A percentile compares a stretch with the other conserved stretches of the same genome.
phyloP scores from a whole-genome alignment of 37 sponge, comb jelly and placozoan species.

The Chondrilla cf. caribensis region DNA sequence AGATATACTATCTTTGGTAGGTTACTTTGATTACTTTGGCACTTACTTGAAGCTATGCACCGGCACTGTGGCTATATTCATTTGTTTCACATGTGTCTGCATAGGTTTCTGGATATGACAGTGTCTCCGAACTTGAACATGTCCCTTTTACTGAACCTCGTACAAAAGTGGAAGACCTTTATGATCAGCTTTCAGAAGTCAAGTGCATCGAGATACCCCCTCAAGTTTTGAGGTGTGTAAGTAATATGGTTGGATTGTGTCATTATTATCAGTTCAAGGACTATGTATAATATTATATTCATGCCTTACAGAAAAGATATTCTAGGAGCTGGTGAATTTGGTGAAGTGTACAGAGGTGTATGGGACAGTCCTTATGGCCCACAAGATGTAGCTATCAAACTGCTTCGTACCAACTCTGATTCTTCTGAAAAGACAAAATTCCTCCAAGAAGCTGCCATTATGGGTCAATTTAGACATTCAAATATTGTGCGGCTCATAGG shows the following conservation, averaged over 20 bases:
- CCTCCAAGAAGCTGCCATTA: constrained; percentile 38
- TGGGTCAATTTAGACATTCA: constrained; percentile 35
- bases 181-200: background rate
- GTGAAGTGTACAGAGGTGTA: constrained; percentile 28
- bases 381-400: constrained; percentile 34
- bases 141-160: constrained; percentile 1
- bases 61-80: no score
- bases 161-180: constrained; percentile 5
- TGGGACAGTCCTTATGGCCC: constrained; percentile 28
- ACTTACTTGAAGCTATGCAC: no score
- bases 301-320: background rate
- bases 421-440: background rate
- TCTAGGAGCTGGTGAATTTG: constrained; percentile 37
- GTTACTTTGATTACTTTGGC: no score
- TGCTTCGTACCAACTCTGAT: background rate
- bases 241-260: background rate
- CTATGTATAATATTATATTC: no score
- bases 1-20: no score
- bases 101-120: background rate
- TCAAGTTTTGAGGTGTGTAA: constrained; percentile 2
- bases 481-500: constrained; percentile 32
- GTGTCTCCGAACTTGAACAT: background rate
- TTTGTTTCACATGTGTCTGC: background rate
- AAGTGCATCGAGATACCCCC: constrained; percentile 13
- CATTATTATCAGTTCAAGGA: background rate